These are phyloP conservation scores for Anabacerthia variegaticeps DNA, from an alignment of 2,797 vertebrate genomes.

Conservation along the genomic window DNA sequence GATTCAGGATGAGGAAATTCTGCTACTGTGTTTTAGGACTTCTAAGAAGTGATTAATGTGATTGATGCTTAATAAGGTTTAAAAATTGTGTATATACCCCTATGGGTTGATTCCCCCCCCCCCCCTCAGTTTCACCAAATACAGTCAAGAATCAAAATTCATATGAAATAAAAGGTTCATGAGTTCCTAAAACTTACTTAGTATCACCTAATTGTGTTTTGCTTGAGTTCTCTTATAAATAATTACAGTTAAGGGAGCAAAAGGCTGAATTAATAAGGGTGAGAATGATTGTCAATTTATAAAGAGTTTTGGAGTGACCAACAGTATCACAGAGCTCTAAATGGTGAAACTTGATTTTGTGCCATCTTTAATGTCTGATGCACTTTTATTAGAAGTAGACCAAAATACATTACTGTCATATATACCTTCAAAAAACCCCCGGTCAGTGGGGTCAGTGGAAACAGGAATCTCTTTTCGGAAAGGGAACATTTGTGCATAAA, in stretches of 20 bases:
- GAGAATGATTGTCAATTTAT: not conserved
- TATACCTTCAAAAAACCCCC: not conserved
- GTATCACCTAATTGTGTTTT: not conserved
- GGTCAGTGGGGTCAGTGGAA: not conserved
- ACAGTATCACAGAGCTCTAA: not conserved
- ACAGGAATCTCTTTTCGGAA: not conserved
- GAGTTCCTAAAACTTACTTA: not conserved
- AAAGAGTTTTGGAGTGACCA: not conserved
- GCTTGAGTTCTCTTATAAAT: not conserved
- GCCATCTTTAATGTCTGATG: not conserved
- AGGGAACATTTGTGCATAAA: not conserved
- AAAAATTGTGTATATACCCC: not conserved
- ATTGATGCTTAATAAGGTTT: not conserved
- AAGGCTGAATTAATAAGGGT: not conserved
- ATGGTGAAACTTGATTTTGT: not conserved
- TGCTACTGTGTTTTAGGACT: not conserved
- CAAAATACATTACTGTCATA: not conserved
- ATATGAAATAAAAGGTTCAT: not conserved
- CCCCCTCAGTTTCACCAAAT: not conserved
- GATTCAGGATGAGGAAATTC: not conserved
- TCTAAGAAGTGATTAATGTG: not conserved
- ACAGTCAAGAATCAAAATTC: not conserved
- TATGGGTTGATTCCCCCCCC: rapidly evolving
- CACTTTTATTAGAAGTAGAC: not conserved
- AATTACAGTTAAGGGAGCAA: not conserved